Evolutionary conservation across 2,113 vertebrate species (phyloP).

Genomic region (Crotalus viridis): DNA sequence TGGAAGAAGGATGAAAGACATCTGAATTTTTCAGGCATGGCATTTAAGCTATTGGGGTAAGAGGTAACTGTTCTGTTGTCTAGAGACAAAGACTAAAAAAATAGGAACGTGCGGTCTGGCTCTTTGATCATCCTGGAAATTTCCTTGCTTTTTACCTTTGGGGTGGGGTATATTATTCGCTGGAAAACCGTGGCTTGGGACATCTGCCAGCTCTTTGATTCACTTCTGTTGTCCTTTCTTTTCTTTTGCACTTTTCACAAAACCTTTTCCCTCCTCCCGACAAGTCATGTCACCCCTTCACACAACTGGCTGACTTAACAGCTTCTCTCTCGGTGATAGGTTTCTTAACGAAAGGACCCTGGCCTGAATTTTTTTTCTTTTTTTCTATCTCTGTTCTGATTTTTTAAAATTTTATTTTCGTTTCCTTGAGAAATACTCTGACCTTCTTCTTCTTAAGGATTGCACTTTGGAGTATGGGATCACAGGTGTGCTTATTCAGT

Average conservation of each 20-base stretch:
- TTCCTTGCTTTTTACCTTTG: background rate
- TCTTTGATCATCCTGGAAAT: background rate
- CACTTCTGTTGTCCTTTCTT: background rate
- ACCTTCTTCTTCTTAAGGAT: background rate
- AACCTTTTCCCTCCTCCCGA: background rate
- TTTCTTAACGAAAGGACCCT: background rate
- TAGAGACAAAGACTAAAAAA: background rate
- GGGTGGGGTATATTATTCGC: background rate
- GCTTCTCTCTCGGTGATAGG: background rate
- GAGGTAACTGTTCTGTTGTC: background rate
- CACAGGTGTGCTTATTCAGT: background rate
- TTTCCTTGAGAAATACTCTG: background rate
- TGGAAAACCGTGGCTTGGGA: background rate
- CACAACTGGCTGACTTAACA: no score
- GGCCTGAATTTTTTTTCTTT: background rate
- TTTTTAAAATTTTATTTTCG: background rate
- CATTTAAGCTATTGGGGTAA: background rate
- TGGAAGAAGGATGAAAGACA: background rate
- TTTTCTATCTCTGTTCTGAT: background rate
- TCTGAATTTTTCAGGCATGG: background rate
- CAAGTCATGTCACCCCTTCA: background rate
- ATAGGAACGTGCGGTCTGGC: background rate
- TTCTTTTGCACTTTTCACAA: slow-evolving; percentile 6
- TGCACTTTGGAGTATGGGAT: background rate
- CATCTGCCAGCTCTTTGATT: slow-evolving; percentile 13